These are phyloP conservation scores for Sebastolobus altivelis DNA, from an alignment of 2,797 vertebrate genomes.

Conservation along the genomic window DNA sequence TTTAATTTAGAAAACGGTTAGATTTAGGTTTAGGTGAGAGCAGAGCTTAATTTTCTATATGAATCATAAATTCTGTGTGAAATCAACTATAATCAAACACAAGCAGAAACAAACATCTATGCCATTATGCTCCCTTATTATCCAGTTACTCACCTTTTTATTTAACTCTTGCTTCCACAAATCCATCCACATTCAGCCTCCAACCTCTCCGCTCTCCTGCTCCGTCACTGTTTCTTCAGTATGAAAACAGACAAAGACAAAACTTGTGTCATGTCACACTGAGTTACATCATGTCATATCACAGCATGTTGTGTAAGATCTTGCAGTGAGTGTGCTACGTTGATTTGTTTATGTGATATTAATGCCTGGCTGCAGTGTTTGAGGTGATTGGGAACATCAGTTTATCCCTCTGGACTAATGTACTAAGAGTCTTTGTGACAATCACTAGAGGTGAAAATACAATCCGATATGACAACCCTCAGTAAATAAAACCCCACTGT, in stretches of 20 bases:
- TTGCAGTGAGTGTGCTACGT: background rate
- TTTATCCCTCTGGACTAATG: conserved; percentile 11
- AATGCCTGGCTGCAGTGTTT: background rate
- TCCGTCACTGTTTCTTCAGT: background rate
- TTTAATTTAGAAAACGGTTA: no score
- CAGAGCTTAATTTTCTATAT: background rate
- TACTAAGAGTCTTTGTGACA: background rate
- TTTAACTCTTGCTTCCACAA: background rate
- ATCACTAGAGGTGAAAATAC: background rate
- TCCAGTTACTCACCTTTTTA: conserved; percentile 21
- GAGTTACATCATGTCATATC: background rate
- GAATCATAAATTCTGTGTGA: background rate
- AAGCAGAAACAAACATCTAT: background rate
- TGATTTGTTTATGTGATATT: background rate
- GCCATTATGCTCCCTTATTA: background rate
- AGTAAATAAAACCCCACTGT: background rate
- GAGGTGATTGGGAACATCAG: background rate
- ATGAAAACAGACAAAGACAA: background rate
- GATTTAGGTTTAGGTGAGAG: no score
- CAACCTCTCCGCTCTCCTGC: background rate
- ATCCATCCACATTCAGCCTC: background rate
- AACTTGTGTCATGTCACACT: background rate
- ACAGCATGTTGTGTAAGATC: background rate
- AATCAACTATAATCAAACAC: background rate
- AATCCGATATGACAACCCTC: conserved; percentile 6